phyloP scores from a whole-genome alignment of 2,888 invertebrate species.

The Aelia acuminata region DNA sequence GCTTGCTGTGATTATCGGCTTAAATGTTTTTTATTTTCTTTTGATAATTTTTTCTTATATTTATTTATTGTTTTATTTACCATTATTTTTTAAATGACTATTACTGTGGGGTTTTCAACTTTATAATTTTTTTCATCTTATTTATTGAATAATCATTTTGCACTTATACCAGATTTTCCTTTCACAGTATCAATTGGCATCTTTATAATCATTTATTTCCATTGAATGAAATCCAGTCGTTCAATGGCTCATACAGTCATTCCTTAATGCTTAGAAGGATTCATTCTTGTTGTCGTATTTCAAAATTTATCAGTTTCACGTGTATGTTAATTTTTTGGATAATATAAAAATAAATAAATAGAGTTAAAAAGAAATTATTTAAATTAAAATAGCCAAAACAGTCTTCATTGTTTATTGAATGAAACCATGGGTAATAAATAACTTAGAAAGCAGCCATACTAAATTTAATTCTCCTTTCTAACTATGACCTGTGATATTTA shows the following conservation, averaged over 20 bases:
- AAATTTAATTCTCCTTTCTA: neutral
- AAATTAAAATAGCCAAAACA: neutral
- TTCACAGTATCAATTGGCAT: neutral
- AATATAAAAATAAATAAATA: too few species aligned
- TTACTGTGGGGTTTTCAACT: neutral
- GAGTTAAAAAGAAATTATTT: neutral
- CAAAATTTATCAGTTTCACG: neutral
- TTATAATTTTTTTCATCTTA: conserved; percentile 35
- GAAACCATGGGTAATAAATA: neutral
- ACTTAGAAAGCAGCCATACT: neutral
- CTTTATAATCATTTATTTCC: neutral
- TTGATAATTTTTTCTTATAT: neutral
- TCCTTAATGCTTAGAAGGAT: neutral
- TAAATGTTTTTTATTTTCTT: conserved; percentile 43
- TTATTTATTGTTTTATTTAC: neutral
- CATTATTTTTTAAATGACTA: conserved; percentile 3
- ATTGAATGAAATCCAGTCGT: neutral
- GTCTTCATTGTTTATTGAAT: conserved; percentile 1
- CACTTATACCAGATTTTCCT: neutral
- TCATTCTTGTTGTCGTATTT: neutral
- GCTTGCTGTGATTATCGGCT: conserved; percentile 51
- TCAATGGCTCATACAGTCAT: too few species aligned
- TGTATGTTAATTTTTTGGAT: neutral
- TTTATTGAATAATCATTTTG: neutral
- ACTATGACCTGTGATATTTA: neutral